Conservation (phyloP, 1,140 invertebrate genomes). For the Zaprionus lachaisei region DNA sequence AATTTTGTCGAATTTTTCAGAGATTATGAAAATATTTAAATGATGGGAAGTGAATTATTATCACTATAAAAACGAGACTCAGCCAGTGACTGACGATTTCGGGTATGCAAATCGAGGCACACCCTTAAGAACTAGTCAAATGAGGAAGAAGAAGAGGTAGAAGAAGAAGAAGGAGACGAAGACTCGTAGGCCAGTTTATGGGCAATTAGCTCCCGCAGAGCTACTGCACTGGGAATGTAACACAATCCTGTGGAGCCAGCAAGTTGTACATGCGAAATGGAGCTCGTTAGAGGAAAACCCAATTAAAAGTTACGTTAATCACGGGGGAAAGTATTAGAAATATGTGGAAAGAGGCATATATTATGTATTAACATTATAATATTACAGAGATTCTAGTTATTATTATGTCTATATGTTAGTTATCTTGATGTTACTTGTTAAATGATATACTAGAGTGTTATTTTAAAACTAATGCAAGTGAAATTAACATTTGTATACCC, state of each 20-base stretch:
- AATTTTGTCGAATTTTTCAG: slow-evolving; percentile 46
- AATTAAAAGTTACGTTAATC: slow-evolving; percentile 7
- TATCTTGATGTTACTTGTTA: background rate
- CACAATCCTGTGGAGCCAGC: background rate
- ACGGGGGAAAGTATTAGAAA: background rate
- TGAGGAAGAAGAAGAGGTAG: background rate
- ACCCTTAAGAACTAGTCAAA: background rate
- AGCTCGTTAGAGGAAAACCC: background rate
- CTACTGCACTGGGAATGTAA: background rate
- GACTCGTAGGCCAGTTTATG: background rate
- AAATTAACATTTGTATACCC: no score
- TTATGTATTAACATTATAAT: background rate
- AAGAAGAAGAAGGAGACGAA: background rate
- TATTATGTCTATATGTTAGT: background rate
- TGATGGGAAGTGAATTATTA: slow-evolving; percentile 73
- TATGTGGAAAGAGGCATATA: background rate
- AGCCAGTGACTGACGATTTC: background rate
- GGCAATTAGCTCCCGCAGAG: slow-evolving; percentile 1
- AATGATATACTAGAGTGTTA: background rate
- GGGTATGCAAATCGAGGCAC: slow-evolving; percentile 58
- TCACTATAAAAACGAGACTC: slow-evolving; percentile 10
- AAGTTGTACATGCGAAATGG: background rate
- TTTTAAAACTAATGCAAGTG: background rate
- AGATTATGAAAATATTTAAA: slow-evolving; percentile 79
- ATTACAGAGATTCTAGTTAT: no score